Evolutionary conservation across 1,140 invertebrate genomes (phyloP).

Genomic region (Eueides isabella): DNA sequence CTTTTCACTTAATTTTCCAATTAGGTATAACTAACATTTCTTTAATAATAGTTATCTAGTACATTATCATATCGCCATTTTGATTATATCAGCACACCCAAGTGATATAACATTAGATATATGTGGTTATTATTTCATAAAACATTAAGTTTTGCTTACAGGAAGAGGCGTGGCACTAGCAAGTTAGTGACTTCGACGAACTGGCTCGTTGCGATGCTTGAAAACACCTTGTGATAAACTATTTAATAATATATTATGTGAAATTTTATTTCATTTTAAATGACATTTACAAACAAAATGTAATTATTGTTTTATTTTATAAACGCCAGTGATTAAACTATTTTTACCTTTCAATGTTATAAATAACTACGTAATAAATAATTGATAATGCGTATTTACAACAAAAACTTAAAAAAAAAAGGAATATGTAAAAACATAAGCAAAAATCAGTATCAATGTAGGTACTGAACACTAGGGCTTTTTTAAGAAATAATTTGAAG

Average conservation of each 20-base stretch:
- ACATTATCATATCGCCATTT: neutral
- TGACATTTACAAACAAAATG: too few relatives aligned
- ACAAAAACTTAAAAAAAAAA: too few relatives aligned
- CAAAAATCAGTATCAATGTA: neutral
- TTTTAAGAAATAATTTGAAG: neutral
- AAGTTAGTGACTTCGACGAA: constrained; percentile 61
- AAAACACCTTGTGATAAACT: constrained; percentile 29
- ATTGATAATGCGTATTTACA: too few relatives aligned
- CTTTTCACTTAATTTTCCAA: too few relatives aligned
- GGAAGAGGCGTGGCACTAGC: constrained; percentile 62
- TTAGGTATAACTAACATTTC: too few relatives aligned
- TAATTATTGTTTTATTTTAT: too few relatives aligned
- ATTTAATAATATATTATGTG: constrained; percentile 22
- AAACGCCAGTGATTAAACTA: too few relatives aligned
- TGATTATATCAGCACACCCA: neutral
- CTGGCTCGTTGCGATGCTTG: constrained; percentile 32
- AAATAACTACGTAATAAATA: too few relatives aligned
- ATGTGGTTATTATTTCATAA: constrained; percentile 3
- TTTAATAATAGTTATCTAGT: neutral
- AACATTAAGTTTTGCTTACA: constrained; percentile 44
- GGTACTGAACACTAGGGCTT: neutral
- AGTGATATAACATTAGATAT: neutral
- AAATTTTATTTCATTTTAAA: constrained; percentile 9
- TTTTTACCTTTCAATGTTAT: too few relatives aligned
- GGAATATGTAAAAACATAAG: neutral